Base-by-base conservation (phyloP, 1,140 invertebrate species). In the Atta cephalotes region DNA sequence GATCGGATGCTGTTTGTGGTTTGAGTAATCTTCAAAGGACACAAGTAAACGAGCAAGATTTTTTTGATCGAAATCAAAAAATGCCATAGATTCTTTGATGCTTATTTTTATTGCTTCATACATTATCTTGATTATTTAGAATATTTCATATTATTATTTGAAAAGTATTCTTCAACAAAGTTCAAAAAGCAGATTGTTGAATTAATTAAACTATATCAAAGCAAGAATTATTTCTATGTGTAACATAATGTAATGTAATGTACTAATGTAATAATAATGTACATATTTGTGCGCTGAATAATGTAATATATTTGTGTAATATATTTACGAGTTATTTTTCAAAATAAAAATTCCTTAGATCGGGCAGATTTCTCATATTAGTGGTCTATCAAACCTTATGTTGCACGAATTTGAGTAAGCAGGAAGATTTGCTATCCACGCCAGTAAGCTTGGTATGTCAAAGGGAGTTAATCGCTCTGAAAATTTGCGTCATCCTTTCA, bases 1-100 rank as follows among this genome's bases (percentile, higher is more conserved):
- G 51, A 81, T 81, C 51, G n/a, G 51, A 70, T 49, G 51, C 65
- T 60, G 79, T 81, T 81, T 81, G 66, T 25, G 53, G 66, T 81
- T 71, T 28, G 51, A 81, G 14, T 28, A 81, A 71, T 28, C 31
- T 31, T 71, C 53, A 71, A 81, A 81, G 65, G 16, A 16, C 14
- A n/a, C 49, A 56, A 16, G 35, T 18, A 71, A 71, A 71, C 10
- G 66, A 81, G 21, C 14, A 12, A 3, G 12, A 71, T 58, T 58
- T 81, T 25, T 58, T 81, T 60, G 51, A 1, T 71, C 16, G 10
- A 81, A 81, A 71, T 71, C 18, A 81, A 81, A 70, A 58, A n/a
- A 4, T n/a, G 12, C 25, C n/a, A 25, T 1, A 18, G 6, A 39
- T 71, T 5, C 2, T 70, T 1, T 25, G 2, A 39, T 62, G 39